Conservation (phyloP, 2,888 invertebrate genomes). For the Drosophila koepferae region DNA sequence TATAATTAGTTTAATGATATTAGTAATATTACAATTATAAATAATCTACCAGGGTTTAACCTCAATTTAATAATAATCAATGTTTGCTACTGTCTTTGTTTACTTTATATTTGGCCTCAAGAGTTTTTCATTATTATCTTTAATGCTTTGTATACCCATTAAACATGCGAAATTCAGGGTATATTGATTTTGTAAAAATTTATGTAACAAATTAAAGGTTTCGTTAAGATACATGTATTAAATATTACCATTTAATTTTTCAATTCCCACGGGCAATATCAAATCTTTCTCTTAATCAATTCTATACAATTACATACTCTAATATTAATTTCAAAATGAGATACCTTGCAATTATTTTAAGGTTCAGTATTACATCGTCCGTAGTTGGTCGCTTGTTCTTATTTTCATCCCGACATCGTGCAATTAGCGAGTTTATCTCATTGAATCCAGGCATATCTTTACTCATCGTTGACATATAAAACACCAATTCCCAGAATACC, state of each 20-base stretch:
- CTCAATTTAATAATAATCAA: too few species aligned
- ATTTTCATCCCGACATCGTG: background rate
- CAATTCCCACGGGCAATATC: too few species aligned
- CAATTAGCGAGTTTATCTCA: slow-evolving; percentile 4
- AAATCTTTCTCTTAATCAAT: too few species aligned
- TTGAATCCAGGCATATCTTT: background rate
- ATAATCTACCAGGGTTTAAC: too few species aligned
- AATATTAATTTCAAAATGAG: background rate
- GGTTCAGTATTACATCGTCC: background rate
- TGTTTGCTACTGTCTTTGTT: too few species aligned
- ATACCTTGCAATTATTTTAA: slow-evolving; percentile 8
- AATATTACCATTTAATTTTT: too few species aligned
- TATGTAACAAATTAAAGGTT: background rate
- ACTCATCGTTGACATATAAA: background rate
- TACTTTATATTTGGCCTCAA: too few species aligned
- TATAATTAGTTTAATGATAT: too few species aligned
- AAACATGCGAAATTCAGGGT: background rate
- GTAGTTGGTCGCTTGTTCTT: slow-evolving; percentile 10
- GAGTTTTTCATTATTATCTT: too few species aligned
- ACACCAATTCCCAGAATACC: slow-evolving; percentile 17
- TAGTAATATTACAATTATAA: too few species aligned
- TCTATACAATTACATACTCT: background rate
- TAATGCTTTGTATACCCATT: background rate
- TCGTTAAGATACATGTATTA: too few species aligned
- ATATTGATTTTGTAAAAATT: background rate